Conservation (phyloP, 1,140 invertebrate species). For the Brachionus manjavacas region DNA sequence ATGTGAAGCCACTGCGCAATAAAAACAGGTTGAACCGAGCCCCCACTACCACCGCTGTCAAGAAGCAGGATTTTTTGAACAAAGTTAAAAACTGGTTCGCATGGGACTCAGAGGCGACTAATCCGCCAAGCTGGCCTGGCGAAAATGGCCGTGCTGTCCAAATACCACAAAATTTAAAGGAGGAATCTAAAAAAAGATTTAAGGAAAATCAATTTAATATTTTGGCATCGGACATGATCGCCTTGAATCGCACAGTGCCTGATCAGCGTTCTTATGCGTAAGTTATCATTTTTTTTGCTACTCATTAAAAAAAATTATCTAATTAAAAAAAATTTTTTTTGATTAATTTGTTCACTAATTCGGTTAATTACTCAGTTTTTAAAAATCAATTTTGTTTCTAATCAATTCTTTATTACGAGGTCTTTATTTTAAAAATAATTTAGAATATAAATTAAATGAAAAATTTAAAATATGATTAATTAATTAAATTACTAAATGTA, state of each 20-base stretch:
- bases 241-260: constrained; percentile 84
- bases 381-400: too few relatives aligned
- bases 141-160: constrained; percentile 23
- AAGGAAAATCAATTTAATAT: constrained; percentile 88
- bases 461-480: too few relatives aligned
- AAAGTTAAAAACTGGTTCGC: constrained; percentile 26
- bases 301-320: too few relatives aligned
- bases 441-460: too few relatives aligned
- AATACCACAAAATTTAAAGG: constrained; percentile 11
- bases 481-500: too few relatives aligned
- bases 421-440: too few relatives aligned
- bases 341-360: too few relatives aligned
- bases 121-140: constrained; percentile 41
- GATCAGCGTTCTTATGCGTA: constrained; percentile 86
- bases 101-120: not conserved
- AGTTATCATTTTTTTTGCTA: not conserved
- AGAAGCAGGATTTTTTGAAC: constrained; percentile 2
- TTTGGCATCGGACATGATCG: constrained; percentile 92
- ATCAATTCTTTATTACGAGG: too few relatives aligned
- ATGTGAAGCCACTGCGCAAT: not conserved
- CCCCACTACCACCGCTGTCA: not conserved
- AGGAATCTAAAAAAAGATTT: constrained; percentile 32
- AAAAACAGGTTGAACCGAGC: not conserved
- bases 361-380: too few relatives aligned
- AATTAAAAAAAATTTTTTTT: too few relatives aligned